These are phyloP conservation scores for Mesorhabditis sp. DNA, from an alignment of 2,888 invertebrate species.

Conservation along the genomic window DNA sequence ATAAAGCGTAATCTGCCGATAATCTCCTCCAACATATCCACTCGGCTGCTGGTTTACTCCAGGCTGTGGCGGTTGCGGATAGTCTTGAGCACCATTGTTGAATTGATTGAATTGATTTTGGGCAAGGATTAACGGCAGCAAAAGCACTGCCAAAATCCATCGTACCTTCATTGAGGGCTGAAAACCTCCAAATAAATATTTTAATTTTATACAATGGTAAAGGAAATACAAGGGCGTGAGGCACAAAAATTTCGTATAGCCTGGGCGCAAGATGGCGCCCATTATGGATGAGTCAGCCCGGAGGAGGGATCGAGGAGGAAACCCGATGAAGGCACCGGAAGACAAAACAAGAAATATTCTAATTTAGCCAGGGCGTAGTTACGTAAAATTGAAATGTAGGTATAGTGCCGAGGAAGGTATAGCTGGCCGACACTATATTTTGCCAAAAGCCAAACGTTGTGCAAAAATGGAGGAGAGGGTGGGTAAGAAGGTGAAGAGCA, in stretches of 20 bases:
- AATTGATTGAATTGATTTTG: neutral
- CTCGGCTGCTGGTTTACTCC: neutral
- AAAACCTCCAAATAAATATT: neutral
- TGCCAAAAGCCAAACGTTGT: too few species aligned
- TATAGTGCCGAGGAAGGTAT: too few species aligned
- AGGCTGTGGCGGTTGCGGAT: neutral
- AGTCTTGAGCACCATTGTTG: neutral
- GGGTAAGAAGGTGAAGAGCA: too few species aligned
- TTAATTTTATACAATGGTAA: neutral
- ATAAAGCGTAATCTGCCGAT: neutral
- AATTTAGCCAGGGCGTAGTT: too few species aligned
- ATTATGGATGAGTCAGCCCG: neutral
- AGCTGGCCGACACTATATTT: too few species aligned
- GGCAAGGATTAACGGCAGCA: neutral
- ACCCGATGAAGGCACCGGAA: neutral
- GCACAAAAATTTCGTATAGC: neutral
- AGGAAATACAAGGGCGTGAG: neutral
- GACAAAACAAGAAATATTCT: neutral
- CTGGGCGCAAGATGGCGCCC: neutral
- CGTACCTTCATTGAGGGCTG: neutral
- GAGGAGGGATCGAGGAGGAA: conserved; percentile 5
- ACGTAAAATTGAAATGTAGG: too few species aligned
- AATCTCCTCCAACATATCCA: neutral
- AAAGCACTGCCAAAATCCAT: neutral
- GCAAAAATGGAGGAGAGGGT: too few species aligned